These are phyloP conservation scores for Megaustenia siamemsis DNA, from an alignment of 2,888 invertebrate genomes.

Conservation along the genomic window DNA sequence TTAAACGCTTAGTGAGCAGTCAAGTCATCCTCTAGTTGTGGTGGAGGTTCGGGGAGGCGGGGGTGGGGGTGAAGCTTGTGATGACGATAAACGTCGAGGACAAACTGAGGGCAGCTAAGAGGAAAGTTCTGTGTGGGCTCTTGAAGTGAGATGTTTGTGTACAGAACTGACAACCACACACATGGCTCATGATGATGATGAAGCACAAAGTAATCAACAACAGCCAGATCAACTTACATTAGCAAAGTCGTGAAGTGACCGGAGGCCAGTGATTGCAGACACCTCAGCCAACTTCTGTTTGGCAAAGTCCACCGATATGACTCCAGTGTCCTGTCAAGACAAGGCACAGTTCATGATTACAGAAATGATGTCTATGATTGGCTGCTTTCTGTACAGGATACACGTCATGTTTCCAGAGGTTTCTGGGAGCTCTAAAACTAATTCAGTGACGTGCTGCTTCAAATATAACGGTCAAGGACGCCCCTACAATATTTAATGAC, in stretches of 20 bases:
- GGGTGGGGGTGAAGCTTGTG: constrained; percentile 1
- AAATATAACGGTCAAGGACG: too few species aligned
- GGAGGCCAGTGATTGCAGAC: not conserved
- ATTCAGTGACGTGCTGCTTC: too few species aligned
- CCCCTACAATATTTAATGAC: too few species aligned
- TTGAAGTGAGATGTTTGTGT: not conserved
- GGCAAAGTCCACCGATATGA: not conserved
- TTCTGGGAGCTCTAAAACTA: too few species aligned
- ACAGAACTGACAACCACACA: too few species aligned
- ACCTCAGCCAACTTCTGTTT: constrained; percentile 21
- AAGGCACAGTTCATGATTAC: not conserved
- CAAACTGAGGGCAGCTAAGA: not conserved
- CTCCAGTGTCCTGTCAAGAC: not conserved
- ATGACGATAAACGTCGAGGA: not conserved
- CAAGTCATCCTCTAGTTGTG: too few species aligned
- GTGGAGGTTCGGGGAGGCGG: not conserved
- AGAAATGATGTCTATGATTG: not conserved
- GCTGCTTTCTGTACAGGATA: too few species aligned
- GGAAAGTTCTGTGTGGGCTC: not conserved
- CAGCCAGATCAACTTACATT: not conserved
- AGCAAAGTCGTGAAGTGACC: constrained; percentile 27
- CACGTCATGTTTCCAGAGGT: too few species aligned
- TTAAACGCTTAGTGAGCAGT: too few species aligned
- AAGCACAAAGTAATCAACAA: too few species aligned
- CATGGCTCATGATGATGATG: too few species aligned